phyloP scores from a whole-genome alignment of 1,140 invertebrate species.

The Diorhabda sublineata region DNA sequence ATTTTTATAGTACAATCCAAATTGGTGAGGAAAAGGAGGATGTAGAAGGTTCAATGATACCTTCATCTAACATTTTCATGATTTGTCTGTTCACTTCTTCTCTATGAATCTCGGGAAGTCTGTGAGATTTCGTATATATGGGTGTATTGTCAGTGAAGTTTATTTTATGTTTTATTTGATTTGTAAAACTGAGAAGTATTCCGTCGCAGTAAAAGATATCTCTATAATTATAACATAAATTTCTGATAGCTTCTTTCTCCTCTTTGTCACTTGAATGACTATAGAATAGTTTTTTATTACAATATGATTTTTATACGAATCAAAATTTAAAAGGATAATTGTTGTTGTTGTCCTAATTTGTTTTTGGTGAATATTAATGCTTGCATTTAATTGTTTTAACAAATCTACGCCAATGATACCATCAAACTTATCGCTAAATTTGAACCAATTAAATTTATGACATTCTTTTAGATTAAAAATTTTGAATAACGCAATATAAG shows the following conservation, averaged over 20 bases:
- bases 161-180: slow-evolving; percentile 36
- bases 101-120: slow-evolving; percentile 29
- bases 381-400: not conserved
- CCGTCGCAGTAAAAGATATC: slow-evolving; percentile 18
- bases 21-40: too few relatives aligned
- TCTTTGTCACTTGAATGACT: too few relatives aligned
- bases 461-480: slow-evolving; percentile 1
- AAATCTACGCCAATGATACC: slow-evolving; percentile 7
- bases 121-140: slow-evolving; percentile 41
- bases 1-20: too few relatives aligned
- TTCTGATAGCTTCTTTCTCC: not conserved
- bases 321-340: slow-evolving; percentile 6
- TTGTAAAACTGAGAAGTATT: slow-evolving; percentile 25
- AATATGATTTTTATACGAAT: too few relatives aligned
- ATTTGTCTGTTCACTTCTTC: not conserved
- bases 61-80: too few relatives aligned
- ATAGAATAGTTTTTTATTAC: too few relatives aligned
- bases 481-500: not conserved
- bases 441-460: slow-evolving; percentile 20
- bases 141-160: slow-evolving; percentile 32
- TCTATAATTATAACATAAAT: slow-evolving; percentile 14
- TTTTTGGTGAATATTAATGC: slow-evolving; percentile 10
- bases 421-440: not conserved
- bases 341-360: slow-evolving; percentile 3
- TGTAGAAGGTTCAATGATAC: too few relatives aligned